Evolutionary conservation across 2,797 vertebrate genomes (phyloP), one percentile per base, ranked within the genome.

Genomic region (Psittacula echo): DNA sequence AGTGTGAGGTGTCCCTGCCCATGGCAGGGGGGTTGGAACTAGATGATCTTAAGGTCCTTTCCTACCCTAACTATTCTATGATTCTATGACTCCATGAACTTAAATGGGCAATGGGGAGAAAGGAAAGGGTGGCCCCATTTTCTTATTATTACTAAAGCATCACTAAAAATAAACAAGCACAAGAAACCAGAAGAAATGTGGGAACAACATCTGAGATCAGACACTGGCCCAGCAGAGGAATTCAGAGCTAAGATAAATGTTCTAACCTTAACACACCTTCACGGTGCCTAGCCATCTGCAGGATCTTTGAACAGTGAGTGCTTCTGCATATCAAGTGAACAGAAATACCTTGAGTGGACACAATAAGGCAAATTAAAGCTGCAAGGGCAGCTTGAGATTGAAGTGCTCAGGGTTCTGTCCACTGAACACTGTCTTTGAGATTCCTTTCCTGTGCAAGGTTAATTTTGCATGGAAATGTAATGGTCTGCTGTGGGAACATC

Each of bases 231-330:
- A 94, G 75, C 58, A 95, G 66, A 94, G 41, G 41, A 93, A 96
- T 82, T 87, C 54, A 71, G 77, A 95, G 76, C 70, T 66, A 84
- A 93, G 85, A 96, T 51, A 96, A 95, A 94, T 74, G 79, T 44
- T 93, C 76, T 94, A 93, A 96, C 89, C 91, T 94, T 92, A 95
- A 80, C 72, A 85, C 76, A 96, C 94, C 93, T 95, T 93, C 94
- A 95, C 20, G 17, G 89, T 89, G 60, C 86, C 92, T 89, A 83
- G 86, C 83, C 90, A 95, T 72, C 92, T 93, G 78, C 88, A 91
- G 86, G 65, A 85, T 84, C 93, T 96, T 64, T 91, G 89, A 97
- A 94, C 82, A 86, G 68, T 4, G 62, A 95, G 70, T 68, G 89
- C 73, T 82, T 80, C 85, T 90, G 93, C 87, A 67, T 79, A 95